Evolutionary conservation across 2,888 invertebrate genomes (phyloP), one percentile per base, ranked within the genome.

Genomic region (Cataglyphis livida): DNA sequence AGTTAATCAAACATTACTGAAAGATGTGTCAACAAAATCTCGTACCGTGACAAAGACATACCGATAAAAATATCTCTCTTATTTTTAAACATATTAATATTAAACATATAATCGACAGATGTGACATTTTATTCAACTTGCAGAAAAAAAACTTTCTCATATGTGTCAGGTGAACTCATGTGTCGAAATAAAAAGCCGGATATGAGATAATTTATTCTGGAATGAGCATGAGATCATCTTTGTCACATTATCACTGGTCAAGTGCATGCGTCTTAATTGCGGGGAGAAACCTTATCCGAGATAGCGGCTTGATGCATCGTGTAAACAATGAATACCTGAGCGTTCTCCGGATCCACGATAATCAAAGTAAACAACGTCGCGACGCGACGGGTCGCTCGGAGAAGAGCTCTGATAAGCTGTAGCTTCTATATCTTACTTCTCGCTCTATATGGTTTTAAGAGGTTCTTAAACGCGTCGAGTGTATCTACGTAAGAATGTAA

Each of bases 331-430:
- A 66, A 21, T 71, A 83, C 85, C 79, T 85, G 81, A 74, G 83
- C 64, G 75, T 70, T 87, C 83, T 78, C 82, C 48, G 83, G 79
- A 74, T 82, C 54, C 81, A 57, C 51, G 91, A 90, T 90, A 90
- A 90, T 87, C 85, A 88, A 84, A 76, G 88, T 65, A 91, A 91
- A 91, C 91, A 89, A 51, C 82, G 87, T 68, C 90, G 89, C 82
- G 90, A 68, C 41, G 57, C 82, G 86, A 71, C 28, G 25, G n/a
- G 18, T 51, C 15, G 21, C 51, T 54, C 18, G 41, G 18, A 38
- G n/a, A 32, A 57, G n/a, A 78, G 74, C 48, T 83, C 48, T 83
- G 76, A 85, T 88, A 88, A 82, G 38, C 51, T 35, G 44, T 10
- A 48, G 81, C 35, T 82, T 64, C 44, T 59, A 28, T 25, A 25